Evolutionary conservation across 2,888 invertebrate genomes (phyloP).

Genomic region (Diaphora mendica): DNA sequence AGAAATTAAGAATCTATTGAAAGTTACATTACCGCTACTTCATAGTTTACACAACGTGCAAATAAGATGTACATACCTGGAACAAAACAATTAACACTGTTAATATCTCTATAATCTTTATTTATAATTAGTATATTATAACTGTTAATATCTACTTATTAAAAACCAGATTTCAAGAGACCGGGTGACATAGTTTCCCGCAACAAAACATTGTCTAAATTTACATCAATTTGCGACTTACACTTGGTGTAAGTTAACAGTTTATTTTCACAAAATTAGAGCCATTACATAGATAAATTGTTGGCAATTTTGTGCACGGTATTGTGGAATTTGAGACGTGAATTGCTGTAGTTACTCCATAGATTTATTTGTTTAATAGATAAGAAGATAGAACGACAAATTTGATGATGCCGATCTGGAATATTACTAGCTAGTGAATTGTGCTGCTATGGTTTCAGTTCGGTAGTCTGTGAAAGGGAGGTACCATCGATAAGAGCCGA

Average conservation of each 20-base stretch:
- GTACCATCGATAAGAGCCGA: not conserved
- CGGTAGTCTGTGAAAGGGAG: not conserved
- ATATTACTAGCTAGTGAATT: not conserved
- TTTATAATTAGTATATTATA: no score
- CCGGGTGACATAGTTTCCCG: not conserved
- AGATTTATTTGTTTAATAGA: not conserved
- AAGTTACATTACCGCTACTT: no score
- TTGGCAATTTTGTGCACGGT: conserved; percentile 9
- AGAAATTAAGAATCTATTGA: not conserved
- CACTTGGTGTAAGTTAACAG: not conserved
- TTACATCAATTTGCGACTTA: not conserved
- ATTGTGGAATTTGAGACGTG: conserved; percentile 7
- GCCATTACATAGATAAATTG: conserved; percentile 18
- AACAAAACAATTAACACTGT: no score
- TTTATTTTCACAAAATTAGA: conserved; percentile 10
- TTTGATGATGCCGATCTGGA: not conserved
- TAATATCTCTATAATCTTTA: no score
- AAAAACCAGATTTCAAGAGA: not conserved
- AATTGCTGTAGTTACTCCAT: conserved; percentile 2
- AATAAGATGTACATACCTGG: not conserved
- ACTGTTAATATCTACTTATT: no score
- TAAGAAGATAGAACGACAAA: not conserved
- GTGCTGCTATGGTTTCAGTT: not conserved
- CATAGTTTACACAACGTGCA: not conserved
- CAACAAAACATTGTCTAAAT: not conserved